Evolutionary conservation across 2,113 vertebrate genomes (phyloP).

Genomic region (Saccopteryx bilineata): DNA sequence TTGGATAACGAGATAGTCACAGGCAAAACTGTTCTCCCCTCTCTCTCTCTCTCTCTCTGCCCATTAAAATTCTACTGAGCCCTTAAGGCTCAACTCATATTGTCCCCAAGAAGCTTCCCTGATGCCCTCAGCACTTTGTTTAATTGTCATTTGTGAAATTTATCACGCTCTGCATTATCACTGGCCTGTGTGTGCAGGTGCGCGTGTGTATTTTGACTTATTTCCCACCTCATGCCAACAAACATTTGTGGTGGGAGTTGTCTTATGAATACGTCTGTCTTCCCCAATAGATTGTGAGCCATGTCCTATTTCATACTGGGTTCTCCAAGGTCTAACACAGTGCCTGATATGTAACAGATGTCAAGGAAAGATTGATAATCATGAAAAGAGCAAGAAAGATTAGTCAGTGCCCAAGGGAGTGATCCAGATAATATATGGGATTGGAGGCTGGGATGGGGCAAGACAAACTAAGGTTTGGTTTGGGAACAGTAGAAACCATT

Average conservation of each 20-base stretch:
- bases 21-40: constrained; percentile 10
- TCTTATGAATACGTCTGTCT: not conserved
- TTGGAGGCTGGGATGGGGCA: not conserved
- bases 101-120: constrained; percentile 53
- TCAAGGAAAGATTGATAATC: not conserved
- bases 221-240: not conserved
- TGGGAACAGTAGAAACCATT: constrained; percentile 19
- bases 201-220: not conserved
- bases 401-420: not conserved
- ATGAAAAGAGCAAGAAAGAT: not conserved
- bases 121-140: not conserved
- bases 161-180: not conserved
- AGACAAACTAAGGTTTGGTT: not conserved
- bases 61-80: constrained; percentile 67
- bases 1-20: constrained; percentile 57
- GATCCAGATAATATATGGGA: not conserved
- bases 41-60: not conserved
- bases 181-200: not conserved
- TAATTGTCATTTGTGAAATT: constrained; percentile 47
- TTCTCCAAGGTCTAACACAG: not conserved
- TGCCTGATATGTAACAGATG: not conserved
- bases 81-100: constrained; percentile 16
- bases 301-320: not conserved
- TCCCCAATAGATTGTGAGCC: not conserved
- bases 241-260: not conserved